Conservation (phyloP, 2,888 invertebrate genomes). For the Argynnis bischoffii region DNA sequence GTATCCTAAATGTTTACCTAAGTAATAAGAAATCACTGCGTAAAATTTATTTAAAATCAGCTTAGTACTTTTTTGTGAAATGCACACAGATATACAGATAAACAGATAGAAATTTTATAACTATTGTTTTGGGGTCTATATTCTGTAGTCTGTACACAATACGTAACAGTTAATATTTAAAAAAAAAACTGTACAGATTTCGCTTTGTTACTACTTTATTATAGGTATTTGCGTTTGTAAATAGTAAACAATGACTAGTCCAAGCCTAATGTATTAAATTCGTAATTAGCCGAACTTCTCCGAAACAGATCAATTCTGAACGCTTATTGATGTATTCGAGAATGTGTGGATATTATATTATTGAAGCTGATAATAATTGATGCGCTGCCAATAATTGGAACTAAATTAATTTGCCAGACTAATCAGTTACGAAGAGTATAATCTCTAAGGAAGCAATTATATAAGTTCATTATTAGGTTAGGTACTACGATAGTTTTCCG, state of each 20-base stretch:
- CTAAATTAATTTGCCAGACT: conserved; percentile 21
- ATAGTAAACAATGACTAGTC: background rate
- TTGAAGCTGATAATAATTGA: conserved; percentile 18
- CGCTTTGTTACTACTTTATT: too few relatives aligned
- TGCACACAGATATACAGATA: too few relatives aligned
- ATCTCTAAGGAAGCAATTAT: conserved; percentile 16
- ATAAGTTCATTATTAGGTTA: background rate
- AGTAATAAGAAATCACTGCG: too few relatives aligned
- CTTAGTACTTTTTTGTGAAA: too few relatives aligned
- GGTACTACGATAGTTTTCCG: background rate
- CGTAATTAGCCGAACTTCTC: background rate
- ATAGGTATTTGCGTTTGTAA: background rate
- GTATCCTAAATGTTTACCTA: too few relatives aligned
- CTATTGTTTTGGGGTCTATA: too few relatives aligned
- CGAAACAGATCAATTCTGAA: conserved; percentile 2
- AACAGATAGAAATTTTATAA: too few relatives aligned
- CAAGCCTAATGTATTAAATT: background rate
- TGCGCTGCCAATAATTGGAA: conserved; percentile 16
- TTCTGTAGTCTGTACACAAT: too few relatives aligned
- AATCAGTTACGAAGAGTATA: conserved; percentile 17
- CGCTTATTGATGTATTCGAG: conserved; percentile 16
- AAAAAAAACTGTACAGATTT: too few relatives aligned
- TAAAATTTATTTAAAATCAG: too few relatives aligned
- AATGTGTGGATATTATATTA: conserved; percentile 14
- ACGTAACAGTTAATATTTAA: too few relatives aligned